Conservation (phyloP, 1,140 invertebrate genomes). For the Drosophila cardini region DNA sequence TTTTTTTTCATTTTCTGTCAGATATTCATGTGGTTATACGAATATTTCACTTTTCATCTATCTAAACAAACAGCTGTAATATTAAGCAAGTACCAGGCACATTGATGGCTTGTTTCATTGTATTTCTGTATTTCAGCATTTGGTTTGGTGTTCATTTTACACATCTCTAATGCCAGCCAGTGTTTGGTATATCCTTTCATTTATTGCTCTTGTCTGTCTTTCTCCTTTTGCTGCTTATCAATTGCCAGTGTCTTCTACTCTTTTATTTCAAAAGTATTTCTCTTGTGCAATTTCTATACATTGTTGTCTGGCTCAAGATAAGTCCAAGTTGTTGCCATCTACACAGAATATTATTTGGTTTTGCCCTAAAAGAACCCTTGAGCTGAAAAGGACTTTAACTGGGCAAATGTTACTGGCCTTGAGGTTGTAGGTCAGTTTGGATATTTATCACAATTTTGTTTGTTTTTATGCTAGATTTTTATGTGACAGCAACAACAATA, state of each 20-base stretch:
- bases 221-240: conserved; percentile 31
- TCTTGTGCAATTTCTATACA: conserved; percentile 11
- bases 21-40: conserved; percentile 4
- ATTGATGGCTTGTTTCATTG: not conserved
- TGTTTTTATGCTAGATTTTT: conserved; percentile 34
- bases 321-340: conserved; percentile 27
- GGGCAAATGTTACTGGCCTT: conserved; percentile 32
- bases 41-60: not conserved
- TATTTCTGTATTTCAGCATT: not conserved
- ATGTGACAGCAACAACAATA: conserved; percentile 26
- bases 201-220: conserved; percentile 2
- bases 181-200: conserved; percentile 21
- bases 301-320: conserved; percentile 37
- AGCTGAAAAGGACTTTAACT: conserved; percentile 14
- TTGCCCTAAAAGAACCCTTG: conserved; percentile 10
- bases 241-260: conserved; percentile 26
- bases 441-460: conserved; percentile 44
- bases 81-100: conserved; percentile 1
- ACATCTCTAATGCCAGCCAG: conserved; percentile 30
- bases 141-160: conserved; percentile 13
- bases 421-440: conserved; percentile 19
- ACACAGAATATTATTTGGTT: conserved; percentile 25
- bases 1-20: not conserved
- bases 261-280: conserved; percentile 14
- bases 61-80: not conserved